A percentile compares a stretch with the other conserved stretches of the same genome.
Evolutionary conservation across 2,113 vertebrate genomes (phyloP).

Genomic region (Colaptes auratus): DNA sequence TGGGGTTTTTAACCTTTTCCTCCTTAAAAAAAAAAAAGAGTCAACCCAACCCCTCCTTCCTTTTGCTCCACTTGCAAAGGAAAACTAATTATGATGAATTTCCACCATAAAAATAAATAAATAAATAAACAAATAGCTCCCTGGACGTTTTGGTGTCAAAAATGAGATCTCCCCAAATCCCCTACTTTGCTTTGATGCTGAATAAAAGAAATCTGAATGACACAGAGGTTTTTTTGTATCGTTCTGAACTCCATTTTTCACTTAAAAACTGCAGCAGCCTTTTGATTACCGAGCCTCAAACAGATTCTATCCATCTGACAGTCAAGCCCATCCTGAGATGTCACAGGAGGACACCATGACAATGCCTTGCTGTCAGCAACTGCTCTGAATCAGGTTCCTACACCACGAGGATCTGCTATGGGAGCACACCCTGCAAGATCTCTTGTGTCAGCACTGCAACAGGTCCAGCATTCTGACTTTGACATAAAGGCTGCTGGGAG

Average conservation of each 20-base stretch:
- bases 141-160: not conserved
- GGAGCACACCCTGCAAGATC: not conserved
- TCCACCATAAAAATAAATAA: too few species aligned
- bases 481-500: not conserved
- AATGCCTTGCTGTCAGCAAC: not conserved
- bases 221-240: not conserved
- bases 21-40: not conserved
- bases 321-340: not conserved
- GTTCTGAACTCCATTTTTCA: not conserved
- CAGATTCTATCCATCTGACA: not conserved
- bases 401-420: not conserved
- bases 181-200: conserved; percentile 12
- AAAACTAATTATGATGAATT: not conserved
- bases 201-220: conserved; percentile 21
- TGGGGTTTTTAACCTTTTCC: not conserved
- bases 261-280: not conserved
- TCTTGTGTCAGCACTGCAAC: fast-evolving
- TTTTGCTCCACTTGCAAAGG: not conserved
- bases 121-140: too few species aligned
- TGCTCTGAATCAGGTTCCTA: not conserved
- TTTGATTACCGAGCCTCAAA: not conserved
- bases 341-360: not conserved
- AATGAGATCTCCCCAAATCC: not conserved
- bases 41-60: not conserved
- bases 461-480: not conserved